Base-by-base conservation (phyloP, 2,113 vertebrate species). In the Chauna torquata region DNA sequence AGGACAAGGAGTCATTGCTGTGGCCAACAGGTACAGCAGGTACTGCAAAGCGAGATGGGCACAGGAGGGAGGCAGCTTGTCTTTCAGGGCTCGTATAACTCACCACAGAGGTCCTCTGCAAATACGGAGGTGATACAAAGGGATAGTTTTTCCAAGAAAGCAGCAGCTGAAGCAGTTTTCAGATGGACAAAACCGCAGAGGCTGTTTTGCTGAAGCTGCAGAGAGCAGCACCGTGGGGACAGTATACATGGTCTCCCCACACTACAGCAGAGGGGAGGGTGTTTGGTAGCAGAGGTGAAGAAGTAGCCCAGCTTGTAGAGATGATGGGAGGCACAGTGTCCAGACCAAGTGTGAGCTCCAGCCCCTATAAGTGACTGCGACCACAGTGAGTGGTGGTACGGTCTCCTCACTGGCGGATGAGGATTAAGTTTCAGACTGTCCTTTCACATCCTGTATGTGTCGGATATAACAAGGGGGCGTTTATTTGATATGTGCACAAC, bases 251-350 rank as follows among this genome's bases (percentile, higher is more conserved):
- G 16, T 61, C 13, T 80, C 22, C 24, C n/a, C 47, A 20, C 14
- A 2, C 14, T 4, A 3, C 50, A 54, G 45, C 28, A 82, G 65
- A 58, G 24, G 3, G 5, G 5, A 20, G 8, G 4, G 6, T 1
- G 1, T 2, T 9, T 4, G 2, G 25, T 0, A 45, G 71, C 30
- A 58, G 59, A 62, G 49, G 34, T 20, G 25, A 58, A 4, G 11
- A 47, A 54, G 22, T 62, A 57, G 20, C 58, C 40, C 52, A 65
- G 15, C 6, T 54, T 52, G 27, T 30, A 49, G 44, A 58, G 10
- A 30, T 3, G 2, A 19, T 44, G 44, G 9, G 16, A 59, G 50
- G 3, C 3, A 3, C 40, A 25, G 52, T 27, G n/a, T 55, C 38
- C 3, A 2, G 11, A 32, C 16, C n/a, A 64, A 40, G 54, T n/a